A percentile compares a stretch with the other conserved stretches of the same genome.
phyloP scores from a whole-genome alignment of 1,140 invertebrate species.

The Lepidurus arcticus region DNA sequence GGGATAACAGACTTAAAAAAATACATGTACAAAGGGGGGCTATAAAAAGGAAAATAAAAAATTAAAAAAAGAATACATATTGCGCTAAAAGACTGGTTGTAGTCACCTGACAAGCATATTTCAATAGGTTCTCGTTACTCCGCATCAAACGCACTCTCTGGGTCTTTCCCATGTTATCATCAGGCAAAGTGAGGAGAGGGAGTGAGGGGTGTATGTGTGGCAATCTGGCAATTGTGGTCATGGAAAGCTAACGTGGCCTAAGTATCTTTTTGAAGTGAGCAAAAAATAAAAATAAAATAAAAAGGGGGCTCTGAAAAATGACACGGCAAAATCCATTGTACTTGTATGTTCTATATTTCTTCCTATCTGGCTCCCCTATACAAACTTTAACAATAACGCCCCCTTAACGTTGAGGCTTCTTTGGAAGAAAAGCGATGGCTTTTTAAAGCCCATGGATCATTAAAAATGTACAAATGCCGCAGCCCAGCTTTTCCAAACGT shows the following conservation, averaged over 20 bases:
- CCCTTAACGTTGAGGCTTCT: not conserved
- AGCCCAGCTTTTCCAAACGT: no score
- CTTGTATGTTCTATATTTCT: constrained; percentile 4
- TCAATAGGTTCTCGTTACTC: not conserved
- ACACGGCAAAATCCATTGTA: not conserved
- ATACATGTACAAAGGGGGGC: not conserved
- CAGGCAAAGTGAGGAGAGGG: no score
- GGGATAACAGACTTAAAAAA: not conserved
- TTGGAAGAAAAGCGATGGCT: not conserved
- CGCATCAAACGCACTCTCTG: not conserved
- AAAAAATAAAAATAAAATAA: not conserved
- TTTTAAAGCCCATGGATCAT: not conserved
- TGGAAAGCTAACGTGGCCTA: not conserved
- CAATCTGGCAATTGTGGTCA: not conserved
- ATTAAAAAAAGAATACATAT: no score
- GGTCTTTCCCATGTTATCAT: not conserved
- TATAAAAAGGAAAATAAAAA: not conserved
- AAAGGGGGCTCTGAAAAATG: not conserved
- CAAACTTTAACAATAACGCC: constrained; percentile 1
- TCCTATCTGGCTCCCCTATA: not conserved
- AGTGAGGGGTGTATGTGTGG: not conserved
- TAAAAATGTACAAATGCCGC: no score
- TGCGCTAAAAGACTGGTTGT: no score
- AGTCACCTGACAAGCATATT: not conserved
- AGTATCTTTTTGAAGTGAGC: not conserved